Conservation (phyloP, 2,113 vertebrate species). For the Semnornis frantzii region DNA sequence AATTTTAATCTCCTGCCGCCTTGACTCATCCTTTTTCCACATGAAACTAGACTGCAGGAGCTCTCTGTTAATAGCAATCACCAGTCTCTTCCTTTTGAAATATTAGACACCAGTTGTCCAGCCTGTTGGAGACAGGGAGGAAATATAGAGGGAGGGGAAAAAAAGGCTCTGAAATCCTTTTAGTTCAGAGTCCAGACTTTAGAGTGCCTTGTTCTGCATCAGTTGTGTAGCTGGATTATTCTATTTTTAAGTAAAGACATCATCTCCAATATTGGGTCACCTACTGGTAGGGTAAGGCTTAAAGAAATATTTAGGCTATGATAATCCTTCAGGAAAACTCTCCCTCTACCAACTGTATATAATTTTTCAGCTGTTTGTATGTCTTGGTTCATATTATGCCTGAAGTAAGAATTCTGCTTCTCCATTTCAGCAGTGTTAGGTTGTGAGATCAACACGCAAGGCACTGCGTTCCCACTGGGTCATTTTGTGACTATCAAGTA, state of each 20-base stretch:
- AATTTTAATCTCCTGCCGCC: background rate
- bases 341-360: slow-evolving; percentile 29
- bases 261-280: slow-evolving; percentile 44
- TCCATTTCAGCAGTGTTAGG: background rate
- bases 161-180: background rate
- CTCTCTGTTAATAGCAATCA: background rate
- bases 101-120: background rate
- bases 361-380: slow-evolving; percentile 59
- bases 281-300: slow-evolving; percentile 30
- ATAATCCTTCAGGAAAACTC: slow-evolving; percentile 50
- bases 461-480: background rate
- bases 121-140: background rate
- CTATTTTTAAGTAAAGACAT: slow-evolving; percentile 56
- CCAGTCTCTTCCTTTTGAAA: background rate
- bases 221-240: slow-evolving; percentile 20
- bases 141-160: background rate
- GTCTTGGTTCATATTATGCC: background rate
- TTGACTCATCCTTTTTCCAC: background rate
- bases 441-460: background rate
- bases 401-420: background rate
- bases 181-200: background rate
- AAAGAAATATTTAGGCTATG: slow-evolving; percentile 63
- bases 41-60: background rate
- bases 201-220: background rate
- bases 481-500: background rate